Conservation (phyloP, 2,113 vertebrate genomes). For the Leucosticte australis region DNA sequence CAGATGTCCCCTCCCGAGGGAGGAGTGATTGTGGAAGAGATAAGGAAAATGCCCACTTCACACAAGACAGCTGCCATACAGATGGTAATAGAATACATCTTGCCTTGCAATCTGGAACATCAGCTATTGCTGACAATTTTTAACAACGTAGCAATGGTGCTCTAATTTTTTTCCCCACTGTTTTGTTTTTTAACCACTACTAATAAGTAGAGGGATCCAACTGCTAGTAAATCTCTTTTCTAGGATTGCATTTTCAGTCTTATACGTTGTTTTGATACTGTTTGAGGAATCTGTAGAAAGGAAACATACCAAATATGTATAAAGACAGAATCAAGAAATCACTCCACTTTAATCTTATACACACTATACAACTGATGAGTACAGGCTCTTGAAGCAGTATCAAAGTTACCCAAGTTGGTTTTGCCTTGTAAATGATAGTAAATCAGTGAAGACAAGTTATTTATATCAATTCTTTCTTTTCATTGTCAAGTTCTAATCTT, state of each 20-base stretch:
- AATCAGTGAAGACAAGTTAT: background rate
- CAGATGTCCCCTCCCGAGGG: too few species aligned
- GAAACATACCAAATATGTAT: rapidly evolving
- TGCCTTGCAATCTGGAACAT: too few species aligned
- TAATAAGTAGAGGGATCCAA: background rate
- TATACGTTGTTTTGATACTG: background rate
- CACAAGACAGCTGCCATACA: too few species aligned
- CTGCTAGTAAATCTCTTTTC: background rate
- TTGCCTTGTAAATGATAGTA: background rate
- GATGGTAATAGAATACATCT: too few species aligned
- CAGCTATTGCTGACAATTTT: background rate
- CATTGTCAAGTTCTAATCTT: background rate
- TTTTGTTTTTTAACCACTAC: background rate
- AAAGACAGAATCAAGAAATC: background rate
- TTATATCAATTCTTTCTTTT: background rate
- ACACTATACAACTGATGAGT: background rate
- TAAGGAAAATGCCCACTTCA: too few species aligned
- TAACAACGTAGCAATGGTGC: background rate
- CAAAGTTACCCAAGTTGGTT: background rate
- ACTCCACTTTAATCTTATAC: background rate
- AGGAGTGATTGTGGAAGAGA: too few species aligned
- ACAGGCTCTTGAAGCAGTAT: background rate
- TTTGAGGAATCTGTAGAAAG: background rate
- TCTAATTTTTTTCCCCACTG: background rate
- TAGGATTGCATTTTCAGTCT: background rate